Conservation (phyloP, 2,113 vertebrate species). For the Entomyzon cyanotis region DNA sequence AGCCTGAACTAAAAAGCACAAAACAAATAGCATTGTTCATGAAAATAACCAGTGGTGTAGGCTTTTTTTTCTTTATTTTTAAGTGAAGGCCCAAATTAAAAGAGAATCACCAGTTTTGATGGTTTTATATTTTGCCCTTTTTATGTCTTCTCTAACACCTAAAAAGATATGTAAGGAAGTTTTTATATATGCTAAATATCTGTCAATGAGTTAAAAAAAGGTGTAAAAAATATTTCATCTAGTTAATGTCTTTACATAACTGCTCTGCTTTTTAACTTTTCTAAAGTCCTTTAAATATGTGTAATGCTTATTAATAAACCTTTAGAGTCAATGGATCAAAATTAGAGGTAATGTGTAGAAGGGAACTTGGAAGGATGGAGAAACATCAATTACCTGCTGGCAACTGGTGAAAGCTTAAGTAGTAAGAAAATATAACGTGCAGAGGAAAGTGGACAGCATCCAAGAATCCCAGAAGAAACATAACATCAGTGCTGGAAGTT, state of each 20-base stretch:
- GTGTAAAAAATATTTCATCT: background rate
- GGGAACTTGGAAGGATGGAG: background rate
- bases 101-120: background rate
- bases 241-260: background rate
- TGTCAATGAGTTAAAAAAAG: background rate
- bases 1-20: background rate
- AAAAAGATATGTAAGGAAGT: background rate
- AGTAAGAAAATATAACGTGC: background rate
- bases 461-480: background rate
- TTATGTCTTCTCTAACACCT: background rate
- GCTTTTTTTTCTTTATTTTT: background rate
- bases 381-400: background rate
- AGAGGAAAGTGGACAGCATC: background rate
- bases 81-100: background rate
- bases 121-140: background rate
- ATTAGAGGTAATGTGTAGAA: background rate
- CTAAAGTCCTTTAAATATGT: background rate
- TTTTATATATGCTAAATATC: background rate
- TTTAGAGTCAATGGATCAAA: background rate
- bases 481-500: slow-evolving; percentile 1
- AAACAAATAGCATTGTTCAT: background rate
- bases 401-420: background rate
- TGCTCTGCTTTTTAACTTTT: background rate
- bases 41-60: background rate
- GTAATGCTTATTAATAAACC: background rate